Base-by-base conservation (phyloP, 2,797 vertebrate species). In the Basileuterus tristriatus region DNA sequence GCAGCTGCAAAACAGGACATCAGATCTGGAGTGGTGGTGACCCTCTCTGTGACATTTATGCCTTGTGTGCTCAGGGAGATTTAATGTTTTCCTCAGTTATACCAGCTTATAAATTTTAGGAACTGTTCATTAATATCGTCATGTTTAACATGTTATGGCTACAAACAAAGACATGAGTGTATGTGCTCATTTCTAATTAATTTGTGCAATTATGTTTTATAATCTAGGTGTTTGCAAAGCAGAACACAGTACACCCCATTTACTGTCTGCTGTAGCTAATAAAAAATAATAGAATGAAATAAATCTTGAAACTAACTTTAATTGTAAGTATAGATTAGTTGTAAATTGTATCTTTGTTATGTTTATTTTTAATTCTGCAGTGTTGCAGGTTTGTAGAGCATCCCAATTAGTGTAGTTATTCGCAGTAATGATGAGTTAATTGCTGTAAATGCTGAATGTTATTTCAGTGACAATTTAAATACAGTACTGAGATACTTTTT, bases 301-400 rank as follows among this genome's bases (percentile, higher is more conserved):
- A 98, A 91, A 97, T 98, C 97, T 97, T 97, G 94, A 97, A 98
- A 96, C 93, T 96, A 92, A 96, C 94, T 97, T 97, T 96, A 97
- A 34, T 98, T 97, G 97, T 98, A 98, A 97, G 95, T 98, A 98
- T 98, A 96, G 97, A 97, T 97, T 97, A 97, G 96, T 96, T 98
- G 96, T 97, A 98, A 98, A 97, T 98, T 95, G 96, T 98, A 97
- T 98, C 97, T 98, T 97, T 98, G 97, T 98, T 96, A 94, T 97
- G 97, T 98, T 98, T 98, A 97, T 98, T 98, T 98, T 98, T 97
- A 98, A 98, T 98, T 98, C 97, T 98, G 98, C 98, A 97, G 37
- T 96, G 96, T 97, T 98, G 97, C 97, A 98, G 95, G 94, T 98
- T 98, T 98, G 95, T 92, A 93, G 91, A 97, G 97, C 96, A 80